A percentile compares a stretch with the other conserved stretches of the same genome.
Conservation (phyloP, 2,888 invertebrate species). For the Aelia acuminata region DNA sequence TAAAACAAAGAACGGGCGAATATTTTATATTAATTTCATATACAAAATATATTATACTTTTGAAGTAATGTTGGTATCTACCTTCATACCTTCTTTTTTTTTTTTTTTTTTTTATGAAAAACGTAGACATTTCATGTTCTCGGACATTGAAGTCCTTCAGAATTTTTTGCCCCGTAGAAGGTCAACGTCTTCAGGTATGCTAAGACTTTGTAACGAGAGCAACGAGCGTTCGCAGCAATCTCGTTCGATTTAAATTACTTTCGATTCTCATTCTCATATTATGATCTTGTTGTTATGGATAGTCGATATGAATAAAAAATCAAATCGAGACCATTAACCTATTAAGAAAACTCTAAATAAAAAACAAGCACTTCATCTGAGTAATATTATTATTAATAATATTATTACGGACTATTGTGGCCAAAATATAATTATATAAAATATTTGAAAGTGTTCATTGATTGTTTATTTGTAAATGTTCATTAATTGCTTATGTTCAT, state of each 20-base stretch:
- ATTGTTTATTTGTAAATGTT: too few relatives aligned
- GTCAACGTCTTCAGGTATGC: conserved; percentile 20
- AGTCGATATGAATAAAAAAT: too few relatives aligned
- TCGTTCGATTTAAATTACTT: background rate
- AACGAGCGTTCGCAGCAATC: background rate
- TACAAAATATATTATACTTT: background rate
- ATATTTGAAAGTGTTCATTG: too few relatives aligned
- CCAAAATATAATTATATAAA: too few relatives aligned
- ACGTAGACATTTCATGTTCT: conserved; percentile 5
- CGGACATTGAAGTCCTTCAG: conserved; percentile 3
- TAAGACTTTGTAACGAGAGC: background rate
- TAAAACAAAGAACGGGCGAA: background rate
- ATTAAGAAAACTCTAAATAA: too few relatives aligned
- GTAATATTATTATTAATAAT: too few relatives aligned
- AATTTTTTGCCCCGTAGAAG: conserved; percentile 4
- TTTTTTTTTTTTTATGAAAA: background rate
- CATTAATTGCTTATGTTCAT: too few relatives aligned
- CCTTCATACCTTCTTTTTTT: background rate
- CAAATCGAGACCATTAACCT: too few relatives aligned
- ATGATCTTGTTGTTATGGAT: too few relatives aligned
- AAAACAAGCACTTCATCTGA: too few relatives aligned
- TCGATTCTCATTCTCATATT: background rate
- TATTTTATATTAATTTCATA: background rate
- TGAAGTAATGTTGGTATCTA: background rate
- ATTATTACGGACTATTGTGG: too few relatives aligned